Evolutionary conservation across 1,140 invertebrate species (phyloP).

Genomic region (Hydropsyche tenuis): DNA sequence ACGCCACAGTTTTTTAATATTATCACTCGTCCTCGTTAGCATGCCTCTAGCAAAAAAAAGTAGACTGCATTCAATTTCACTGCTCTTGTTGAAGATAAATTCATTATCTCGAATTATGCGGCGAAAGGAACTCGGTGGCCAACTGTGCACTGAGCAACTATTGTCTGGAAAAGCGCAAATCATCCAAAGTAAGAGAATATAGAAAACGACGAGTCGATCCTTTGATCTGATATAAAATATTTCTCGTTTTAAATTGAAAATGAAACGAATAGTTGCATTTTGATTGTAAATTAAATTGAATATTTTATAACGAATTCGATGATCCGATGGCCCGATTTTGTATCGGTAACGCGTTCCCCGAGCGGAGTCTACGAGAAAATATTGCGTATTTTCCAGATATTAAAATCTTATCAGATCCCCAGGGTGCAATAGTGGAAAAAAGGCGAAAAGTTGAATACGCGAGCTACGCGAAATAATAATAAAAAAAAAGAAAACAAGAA

Average conservation of each 20-base stretch:
- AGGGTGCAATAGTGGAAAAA: constrained; percentile 25
- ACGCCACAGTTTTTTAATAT: not conserved
- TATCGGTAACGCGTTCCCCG: too few relatives aligned
- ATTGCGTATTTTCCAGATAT: constrained; percentile 19
- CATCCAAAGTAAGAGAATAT: too few relatives aligned
- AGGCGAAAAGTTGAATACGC: constrained; percentile 26
- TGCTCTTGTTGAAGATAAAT: not conserved
- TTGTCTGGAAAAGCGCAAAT: too few relatives aligned
- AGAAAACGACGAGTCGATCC: too few relatives aligned
- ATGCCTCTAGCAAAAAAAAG: not conserved
- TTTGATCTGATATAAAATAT: too few relatives aligned
- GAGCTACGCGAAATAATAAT: not conserved
- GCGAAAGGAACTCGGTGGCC: not conserved
- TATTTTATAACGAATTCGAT: too few relatives aligned
- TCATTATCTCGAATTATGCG: constrained; percentile 19
- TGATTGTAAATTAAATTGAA: too few relatives aligned
- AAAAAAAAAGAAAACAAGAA: constrained; percentile 7
- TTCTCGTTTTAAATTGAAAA: too few relatives aligned
- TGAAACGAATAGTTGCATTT: too few relatives aligned
- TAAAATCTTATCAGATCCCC: constrained; percentile 27
- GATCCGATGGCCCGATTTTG: too few relatives aligned
- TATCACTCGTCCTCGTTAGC: not conserved
- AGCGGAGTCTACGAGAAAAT: constrained; percentile 1
- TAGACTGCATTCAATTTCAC: not conserved
- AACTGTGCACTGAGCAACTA: too few relatives aligned